Conservation (phyloP, 1,140 invertebrate species). For the Philaenus spumarius region DNA sequence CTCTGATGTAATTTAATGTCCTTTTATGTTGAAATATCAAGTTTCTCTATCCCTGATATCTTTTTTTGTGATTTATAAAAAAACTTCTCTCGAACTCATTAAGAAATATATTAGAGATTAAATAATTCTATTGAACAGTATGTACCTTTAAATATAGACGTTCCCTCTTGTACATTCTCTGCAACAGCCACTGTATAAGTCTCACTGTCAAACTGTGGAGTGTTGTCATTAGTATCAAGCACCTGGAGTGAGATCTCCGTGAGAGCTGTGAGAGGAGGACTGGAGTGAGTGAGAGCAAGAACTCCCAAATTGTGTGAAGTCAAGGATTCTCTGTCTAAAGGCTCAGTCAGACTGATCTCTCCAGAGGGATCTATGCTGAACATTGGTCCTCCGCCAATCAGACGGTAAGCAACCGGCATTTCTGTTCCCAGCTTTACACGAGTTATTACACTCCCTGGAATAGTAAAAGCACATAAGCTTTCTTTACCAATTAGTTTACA, state of each 20-base stretch:
- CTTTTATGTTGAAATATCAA: no score
- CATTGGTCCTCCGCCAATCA: conserved; percentile 56
- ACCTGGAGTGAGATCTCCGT: conserved; percentile 73
- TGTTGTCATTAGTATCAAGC: conserved; percentile 86
- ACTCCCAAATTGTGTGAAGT: conserved; percentile 70
- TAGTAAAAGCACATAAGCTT: conserved; percentile 9
- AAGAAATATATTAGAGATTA: no score
- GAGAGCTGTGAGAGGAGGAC: conserved; percentile 62
- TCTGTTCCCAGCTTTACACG: conserved; percentile 53
- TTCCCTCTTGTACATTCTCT: conserved; percentile 75
- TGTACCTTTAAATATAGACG: conserved; percentile 64
- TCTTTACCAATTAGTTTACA: conserved; percentile 1
- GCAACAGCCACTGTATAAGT: conserved; percentile 68
- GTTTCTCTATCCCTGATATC: no score
- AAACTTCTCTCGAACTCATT: no score
- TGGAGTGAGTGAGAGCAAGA: conserved; percentile 71
- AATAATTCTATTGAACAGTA: no score
- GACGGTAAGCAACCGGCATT: conserved; percentile 54
- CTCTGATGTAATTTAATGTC: no score
- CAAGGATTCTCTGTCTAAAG: conserved; percentile 69
- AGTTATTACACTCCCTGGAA: conserved; percentile 52
- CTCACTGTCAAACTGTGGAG: conserved; percentile 77
- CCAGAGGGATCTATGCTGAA: conserved; percentile 70
- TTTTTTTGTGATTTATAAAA: no score
- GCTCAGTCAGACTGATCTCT: conserved; percentile 59